These are phyloP conservation scores for Cryptotermes secundus DNA, from an alignment of 1,140 invertebrate species.

Conservation along the genomic window DNA sequence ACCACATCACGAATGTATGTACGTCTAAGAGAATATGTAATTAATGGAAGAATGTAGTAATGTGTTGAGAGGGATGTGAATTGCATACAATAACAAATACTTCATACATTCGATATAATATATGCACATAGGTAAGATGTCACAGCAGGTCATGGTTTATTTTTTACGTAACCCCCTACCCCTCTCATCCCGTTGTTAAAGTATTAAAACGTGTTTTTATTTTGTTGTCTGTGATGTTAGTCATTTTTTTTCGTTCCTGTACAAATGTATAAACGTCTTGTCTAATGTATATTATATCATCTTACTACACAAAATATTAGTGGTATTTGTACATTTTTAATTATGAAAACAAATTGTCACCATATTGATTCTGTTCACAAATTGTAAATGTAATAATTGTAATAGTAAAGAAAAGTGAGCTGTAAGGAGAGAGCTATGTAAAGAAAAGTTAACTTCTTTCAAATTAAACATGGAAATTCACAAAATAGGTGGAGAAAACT, in stretches of 20 bases:
- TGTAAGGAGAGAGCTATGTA: conserved; percentile 10
- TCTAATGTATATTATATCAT: conserved; percentile 29
- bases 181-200: conserved; percentile 1
- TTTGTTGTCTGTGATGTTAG: conserved; percentile 35
- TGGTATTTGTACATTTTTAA: conserved; percentile 26
- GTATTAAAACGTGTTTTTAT: conserved; percentile 30
- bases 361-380: conserved; percentile 21
- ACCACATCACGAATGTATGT: conserved; percentile 13
- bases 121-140: background rate
- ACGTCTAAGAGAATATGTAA: background rate
- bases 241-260: conserved; percentile 26
- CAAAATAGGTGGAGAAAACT: background rate
- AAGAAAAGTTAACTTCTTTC: conserved; percentile 4
- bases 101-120: conserved; percentile 6
- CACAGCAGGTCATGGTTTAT: background rate
- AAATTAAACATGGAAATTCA: background rate
- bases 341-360: background rate
- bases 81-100: conserved; percentile 1
- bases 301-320: background rate
- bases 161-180: background rate
- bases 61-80: background rate
- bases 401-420: conserved; percentile 4
- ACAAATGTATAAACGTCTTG: conserved; percentile 33
- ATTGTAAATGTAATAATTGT: background rate
- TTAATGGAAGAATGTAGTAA: background rate